Conservation (phyloP, 2,888 invertebrate species). For the Romanomermis culicivorax region DNA sequence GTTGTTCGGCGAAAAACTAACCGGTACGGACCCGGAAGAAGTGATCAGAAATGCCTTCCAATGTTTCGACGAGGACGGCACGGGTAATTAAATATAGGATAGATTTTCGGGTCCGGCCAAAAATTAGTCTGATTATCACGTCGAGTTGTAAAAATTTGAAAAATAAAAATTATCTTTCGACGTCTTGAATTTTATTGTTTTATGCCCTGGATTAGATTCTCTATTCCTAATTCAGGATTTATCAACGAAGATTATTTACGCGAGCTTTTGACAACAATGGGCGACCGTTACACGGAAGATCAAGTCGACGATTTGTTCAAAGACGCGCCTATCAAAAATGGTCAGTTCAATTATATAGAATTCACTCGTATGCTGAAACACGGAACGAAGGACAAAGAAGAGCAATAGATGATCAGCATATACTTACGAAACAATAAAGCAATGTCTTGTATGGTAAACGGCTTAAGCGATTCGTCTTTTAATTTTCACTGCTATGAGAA, state of each 20-base stretch:
- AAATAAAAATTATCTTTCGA: no score
- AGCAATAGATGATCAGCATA: conserved; percentile 34
- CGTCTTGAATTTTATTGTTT: no score
- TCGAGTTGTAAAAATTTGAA: no score
- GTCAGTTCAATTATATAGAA: conserved; percentile 87
- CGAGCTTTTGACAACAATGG: conserved; percentile 88
- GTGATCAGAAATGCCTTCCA: conserved; percentile 95
- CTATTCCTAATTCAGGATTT: conserved; percentile 32
- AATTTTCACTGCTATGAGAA: no score
- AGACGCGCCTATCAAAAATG: conserved; percentile 81
- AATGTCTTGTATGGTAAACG: no score
- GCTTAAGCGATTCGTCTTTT: no score
- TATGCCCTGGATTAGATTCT: no score
- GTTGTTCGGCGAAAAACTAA: conserved; percentile 85
- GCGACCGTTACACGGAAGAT: conserved; percentile 66
- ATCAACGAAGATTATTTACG: conserved; percentile 80
- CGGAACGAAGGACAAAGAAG: conserved; percentile 94
- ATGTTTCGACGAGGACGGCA: conserved; percentile 93
- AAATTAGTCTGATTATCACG: no score
- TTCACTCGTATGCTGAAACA: conserved; percentile 96
- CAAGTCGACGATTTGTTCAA: conserved; percentile 95
- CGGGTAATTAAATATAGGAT: conserved; percentile 41
- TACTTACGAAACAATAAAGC: no score
- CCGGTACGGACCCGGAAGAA: conserved; percentile 71
- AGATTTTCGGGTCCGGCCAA: no score